Evolutionary conservation across 2,888 invertebrate species (phyloP).

Genomic region (Teinopalpus imperialis): DNA sequence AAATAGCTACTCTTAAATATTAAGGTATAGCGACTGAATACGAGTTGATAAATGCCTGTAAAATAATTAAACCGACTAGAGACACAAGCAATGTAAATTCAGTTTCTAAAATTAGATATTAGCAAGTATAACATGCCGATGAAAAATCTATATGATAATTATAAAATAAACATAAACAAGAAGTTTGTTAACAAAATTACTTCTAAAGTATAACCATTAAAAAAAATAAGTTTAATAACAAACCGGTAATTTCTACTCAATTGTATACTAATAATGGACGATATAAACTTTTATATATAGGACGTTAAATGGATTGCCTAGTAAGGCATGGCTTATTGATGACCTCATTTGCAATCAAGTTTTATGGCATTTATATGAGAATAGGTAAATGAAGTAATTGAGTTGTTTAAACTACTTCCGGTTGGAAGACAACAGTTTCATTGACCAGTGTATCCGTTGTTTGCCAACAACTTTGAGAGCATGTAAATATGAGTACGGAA

Average conservation of each 20-base stretch:
- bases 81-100: background rate
- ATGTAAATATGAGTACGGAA: slow-evolving; percentile 92
- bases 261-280: slow-evolving; percentile 23
- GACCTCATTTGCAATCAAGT: too few relatives aligned
- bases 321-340: slow-evolving; percentile 5
- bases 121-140: background rate
- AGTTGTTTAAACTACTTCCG: slow-evolving; percentile 79
- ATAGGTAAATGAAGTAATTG: background rate
- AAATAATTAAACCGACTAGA: too few relatives aligned
- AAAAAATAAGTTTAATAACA: background rate
- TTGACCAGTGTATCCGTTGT: slow-evolving; percentile 84
- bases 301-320: slow-evolving; percentile 17
- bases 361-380: background rate
- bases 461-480: slow-evolving; percentile 92
- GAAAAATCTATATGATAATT: background rate
- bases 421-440: slow-evolving; percentile 89
- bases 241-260: background rate
- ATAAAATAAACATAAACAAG: background rate
- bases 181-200: background rate
- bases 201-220: too few relatives aligned
- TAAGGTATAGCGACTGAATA: background rate
- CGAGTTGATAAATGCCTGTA: background rate
- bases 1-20: too few relatives aligned
- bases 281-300: slow-evolving; percentile 14
- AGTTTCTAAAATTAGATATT: background rate